phyloP scores from a whole-genome alignment of 2,113 vertebrate species.

The Sardina pilchardus region DNA sequence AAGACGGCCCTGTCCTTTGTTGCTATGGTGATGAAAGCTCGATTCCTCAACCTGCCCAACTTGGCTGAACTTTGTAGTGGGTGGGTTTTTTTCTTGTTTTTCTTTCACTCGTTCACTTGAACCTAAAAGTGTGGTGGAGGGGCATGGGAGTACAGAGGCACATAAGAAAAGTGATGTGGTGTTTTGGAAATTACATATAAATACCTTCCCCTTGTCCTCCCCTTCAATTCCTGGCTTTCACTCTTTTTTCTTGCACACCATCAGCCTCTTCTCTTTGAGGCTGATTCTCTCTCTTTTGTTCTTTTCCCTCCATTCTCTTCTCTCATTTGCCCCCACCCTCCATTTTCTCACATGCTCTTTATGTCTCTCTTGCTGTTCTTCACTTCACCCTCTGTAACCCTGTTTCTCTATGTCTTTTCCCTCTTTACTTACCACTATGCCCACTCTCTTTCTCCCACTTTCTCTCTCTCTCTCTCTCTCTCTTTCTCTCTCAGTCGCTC shows the following conservation, averaged over 20 bases:
- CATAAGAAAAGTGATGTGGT: not conserved
- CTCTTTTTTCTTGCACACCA: not conserved
- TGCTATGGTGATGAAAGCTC: conserved; percentile 2
- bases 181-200: not conserved
- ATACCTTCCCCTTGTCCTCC: not conserved
- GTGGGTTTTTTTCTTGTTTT: conserved; percentile 24
- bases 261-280: not conserved
- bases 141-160: not conserved
- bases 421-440: conserved; percentile 12
- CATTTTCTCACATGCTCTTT: not conserved
- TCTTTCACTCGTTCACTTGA: not conserved
- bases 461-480: conserved; percentile 30
- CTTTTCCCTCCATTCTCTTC: not conserved
- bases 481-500: conserved; percentile 4
- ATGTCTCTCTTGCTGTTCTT: not conserved
- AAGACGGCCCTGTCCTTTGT: not conserved
- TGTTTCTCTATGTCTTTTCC: not conserved
- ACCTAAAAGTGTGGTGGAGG: not conserved
- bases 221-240: not conserved
- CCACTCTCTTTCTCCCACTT: not conserved
- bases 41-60: conserved; percentile 9
- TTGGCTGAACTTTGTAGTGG: conserved; percentile 41
- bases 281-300: not conserved
- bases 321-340: not conserved
- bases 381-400: not conserved